phyloP scores from a whole-genome alignment of 1,140 invertebrate genomes.

The Tachypleus tridentatus region DNA sequence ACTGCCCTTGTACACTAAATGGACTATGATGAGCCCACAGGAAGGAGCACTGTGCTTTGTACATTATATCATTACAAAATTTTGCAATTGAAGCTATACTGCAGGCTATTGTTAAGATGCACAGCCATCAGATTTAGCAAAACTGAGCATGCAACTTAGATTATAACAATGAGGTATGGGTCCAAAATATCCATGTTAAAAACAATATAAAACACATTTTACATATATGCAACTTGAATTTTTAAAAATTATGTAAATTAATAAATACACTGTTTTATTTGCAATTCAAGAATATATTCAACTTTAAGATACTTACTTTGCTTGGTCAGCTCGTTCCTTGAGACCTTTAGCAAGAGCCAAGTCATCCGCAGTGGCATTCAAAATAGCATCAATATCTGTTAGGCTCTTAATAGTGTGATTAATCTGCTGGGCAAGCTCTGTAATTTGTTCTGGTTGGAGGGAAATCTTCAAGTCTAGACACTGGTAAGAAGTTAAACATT shows the following conservation, averaged over 20 bases:
- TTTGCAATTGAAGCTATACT: too few species aligned
- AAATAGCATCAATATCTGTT: conserved; percentile 79
- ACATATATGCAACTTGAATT: not conserved
- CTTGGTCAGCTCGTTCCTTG: conserved; percentile 57
- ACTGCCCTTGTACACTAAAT: too few species aligned
- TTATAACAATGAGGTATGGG: not conserved
- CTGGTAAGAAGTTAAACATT: conserved; percentile 5
- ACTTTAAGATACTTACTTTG: conserved; percentile 46
- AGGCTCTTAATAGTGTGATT: conserved; percentile 70
- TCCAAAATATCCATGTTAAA: not conserved
- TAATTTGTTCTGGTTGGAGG: conserved; percentile 71
- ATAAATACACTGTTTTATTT: conserved; percentile 1
- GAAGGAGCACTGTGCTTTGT: too few species aligned
- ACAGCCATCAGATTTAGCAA: not conserved
- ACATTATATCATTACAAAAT: too few species aligned
- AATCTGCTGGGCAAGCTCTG: conserved; percentile 64
- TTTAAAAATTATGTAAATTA: not conserved
- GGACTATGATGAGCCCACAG: too few species aligned
- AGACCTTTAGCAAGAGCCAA: conserved; percentile 56
- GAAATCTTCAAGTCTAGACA: conserved; percentile 40
- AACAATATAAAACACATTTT: conserved; percentile 1
- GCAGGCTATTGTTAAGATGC: too few species aligned
- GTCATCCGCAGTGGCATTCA: conserved; percentile 68
- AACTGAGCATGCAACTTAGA: not conserved
- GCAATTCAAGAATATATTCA: conserved; percentile 2